These are phyloP conservation scores for Eueides isabella DNA, from an alignment of 1,140 invertebrate species.

Conservation along the genomic window DNA sequence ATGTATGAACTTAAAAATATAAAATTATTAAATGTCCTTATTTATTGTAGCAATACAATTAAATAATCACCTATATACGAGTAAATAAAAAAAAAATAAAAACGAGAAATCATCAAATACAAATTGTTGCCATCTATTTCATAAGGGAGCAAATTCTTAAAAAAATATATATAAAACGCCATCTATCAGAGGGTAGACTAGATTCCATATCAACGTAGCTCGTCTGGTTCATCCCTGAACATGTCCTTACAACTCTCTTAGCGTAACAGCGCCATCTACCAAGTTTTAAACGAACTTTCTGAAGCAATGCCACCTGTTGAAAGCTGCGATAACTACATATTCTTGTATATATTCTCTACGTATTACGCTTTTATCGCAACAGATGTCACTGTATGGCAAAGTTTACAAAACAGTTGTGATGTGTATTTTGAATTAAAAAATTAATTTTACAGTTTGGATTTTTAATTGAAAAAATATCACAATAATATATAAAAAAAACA, in stretches of 20 bases:
- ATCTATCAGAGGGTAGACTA: conserved; percentile 13
- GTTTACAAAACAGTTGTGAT: conserved; percentile 40
- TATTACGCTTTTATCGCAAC: conserved; percentile 11
- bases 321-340: neutral
- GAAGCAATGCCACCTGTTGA: conserved; percentile 36
- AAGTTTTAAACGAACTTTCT: neutral
- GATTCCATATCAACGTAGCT: neutral
- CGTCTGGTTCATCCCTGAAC: neutral
- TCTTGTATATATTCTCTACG: neutral
- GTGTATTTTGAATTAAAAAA: neutral
- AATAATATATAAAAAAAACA: conserved; percentile 19
- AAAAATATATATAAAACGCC: conserved; percentile 14
- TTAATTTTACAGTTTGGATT: conserved; percentile 9
- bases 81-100: neutral
- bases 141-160: neutral
- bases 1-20: no score
- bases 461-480: conserved; percentile 13
- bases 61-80: no score
- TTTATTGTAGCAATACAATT: no score
- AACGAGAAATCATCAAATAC: neutral
- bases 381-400: conserved; percentile 47
- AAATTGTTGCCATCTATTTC: neutral
- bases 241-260: conserved; percentile 25
- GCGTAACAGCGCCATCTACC: conserved; percentile 26
- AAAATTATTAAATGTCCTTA: no score